Conservation (phyloP, 2,888 invertebrate species). For the Agonopterix subpropinquella region DNA sequence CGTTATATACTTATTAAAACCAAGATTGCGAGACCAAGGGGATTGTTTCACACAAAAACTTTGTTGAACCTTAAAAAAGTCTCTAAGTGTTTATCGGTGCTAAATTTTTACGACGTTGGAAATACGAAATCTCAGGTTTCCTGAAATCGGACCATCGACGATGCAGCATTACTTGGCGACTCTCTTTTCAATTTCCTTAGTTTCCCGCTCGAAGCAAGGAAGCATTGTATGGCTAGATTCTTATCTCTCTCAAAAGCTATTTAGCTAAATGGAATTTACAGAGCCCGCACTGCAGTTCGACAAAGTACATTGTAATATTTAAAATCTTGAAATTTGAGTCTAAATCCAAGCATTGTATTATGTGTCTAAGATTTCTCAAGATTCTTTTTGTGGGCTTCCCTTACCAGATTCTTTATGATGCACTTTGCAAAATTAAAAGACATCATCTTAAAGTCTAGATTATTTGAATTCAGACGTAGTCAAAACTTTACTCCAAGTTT, state of each 20-base stretch:
- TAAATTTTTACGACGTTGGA: constrained; percentile 63
- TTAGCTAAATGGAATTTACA: constrained; percentile 76
- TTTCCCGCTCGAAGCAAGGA: constrained; percentile 62
- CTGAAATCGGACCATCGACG: constrained; percentile 67
- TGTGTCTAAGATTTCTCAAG: constrained; percentile 52
- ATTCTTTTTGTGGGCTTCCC: constrained; percentile 36
- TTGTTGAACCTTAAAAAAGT: constrained; percentile 28
- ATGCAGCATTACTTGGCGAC: constrained; percentile 65
- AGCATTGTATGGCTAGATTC: constrained; percentile 74
- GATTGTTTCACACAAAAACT: constrained; percentile 62
- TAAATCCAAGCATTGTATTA: constrained; percentile 61
- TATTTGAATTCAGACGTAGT: not conserved
- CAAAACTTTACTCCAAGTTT: not conserved
- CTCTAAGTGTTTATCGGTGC: constrained; percentile 55
- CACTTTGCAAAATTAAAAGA: constrained; percentile 55
- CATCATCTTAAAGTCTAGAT: not conserved
- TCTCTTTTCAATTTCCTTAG: constrained; percentile 75
- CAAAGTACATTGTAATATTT: constrained; percentile 73
- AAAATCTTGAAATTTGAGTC: constrained; percentile 71
- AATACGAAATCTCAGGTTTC: constrained; percentile 65
- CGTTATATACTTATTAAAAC: constrained; percentile 75
- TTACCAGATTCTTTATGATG: constrained; percentile 38
- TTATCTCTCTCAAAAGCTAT: constrained; percentile 74
- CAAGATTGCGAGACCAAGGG: constrained; percentile 66
- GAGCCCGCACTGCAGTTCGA: constrained; percentile 74